Conservation (phyloP, 1,140 invertebrate species). For the Diuraphis noxia region DNA sequence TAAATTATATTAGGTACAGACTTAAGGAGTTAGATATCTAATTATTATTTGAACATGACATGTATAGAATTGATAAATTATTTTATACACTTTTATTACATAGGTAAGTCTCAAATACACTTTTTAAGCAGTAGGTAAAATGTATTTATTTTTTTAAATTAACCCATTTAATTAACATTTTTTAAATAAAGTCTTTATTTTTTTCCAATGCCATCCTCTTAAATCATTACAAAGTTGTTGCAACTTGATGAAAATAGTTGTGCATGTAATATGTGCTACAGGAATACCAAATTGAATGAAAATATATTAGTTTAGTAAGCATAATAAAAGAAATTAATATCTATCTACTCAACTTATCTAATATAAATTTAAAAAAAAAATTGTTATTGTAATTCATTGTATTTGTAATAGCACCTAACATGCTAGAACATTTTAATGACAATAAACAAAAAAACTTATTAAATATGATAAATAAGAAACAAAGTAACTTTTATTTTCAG, state of each 20-base stretch:
- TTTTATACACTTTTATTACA: not conserved
- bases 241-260: conserved; percentile 65
- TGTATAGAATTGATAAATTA: not conserved
- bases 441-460: too few species aligned
- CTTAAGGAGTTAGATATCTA: conserved; percentile 11
- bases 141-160: not conserved
- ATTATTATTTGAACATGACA: not conserved
- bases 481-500: not conserved
- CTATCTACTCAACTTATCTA: too few species aligned
- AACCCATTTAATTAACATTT: not conserved
- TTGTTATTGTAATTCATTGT: too few species aligned
- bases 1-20: not conserved
- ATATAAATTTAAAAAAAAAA: too few species aligned
- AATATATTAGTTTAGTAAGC: not conserved
- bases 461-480: not conserved
- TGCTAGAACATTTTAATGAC: too few species aligned
- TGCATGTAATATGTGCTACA: conserved; percentile 62
- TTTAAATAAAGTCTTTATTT: not conserved
- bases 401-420: too few species aligned
- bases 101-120: not conserved
- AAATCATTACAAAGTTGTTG: conserved; percentile 61
- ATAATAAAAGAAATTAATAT: not conserved
- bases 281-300: conserved; percentile 69
- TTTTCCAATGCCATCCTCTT: not conserved
- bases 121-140: not conserved